These are phyloP conservation scores for Apantesis nais DNA, from an alignment of 2,888 invertebrate species.

Conservation along the genomic window DNA sequence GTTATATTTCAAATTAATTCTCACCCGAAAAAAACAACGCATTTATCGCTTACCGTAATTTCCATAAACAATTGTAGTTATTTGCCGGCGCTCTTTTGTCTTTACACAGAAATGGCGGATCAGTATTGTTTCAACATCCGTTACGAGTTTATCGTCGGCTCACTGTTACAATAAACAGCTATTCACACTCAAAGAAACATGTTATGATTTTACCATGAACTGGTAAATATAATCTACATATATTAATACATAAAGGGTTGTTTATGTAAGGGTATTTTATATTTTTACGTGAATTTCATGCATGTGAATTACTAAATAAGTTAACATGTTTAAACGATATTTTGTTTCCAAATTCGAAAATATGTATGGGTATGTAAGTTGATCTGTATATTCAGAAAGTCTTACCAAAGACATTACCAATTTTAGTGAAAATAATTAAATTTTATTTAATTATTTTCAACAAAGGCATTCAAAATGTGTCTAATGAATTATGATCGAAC, in stretches of 20 bases:
- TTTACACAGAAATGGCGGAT: conserved; percentile 19
- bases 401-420: too few relatives aligned
- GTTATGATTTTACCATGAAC: not conserved
- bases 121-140: conserved; percentile 36
- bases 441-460: too few relatives aligned
- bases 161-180: conserved; percentile 41
- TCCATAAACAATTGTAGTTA: conserved; percentile 17
- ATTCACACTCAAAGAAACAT: not conserved
- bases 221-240: not conserved
- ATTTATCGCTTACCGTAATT: conserved; percentile 10
- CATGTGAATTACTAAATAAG: not conserved
- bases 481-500: too few relatives aligned
- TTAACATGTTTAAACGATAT: not conserved
- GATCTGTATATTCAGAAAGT: too few relatives aligned
- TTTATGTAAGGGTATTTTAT: too few relatives aligned
- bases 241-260: too few relatives aligned
- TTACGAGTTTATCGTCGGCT: conserved; percentile 35
- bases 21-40: conserved; percentile 2
- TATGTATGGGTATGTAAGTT: not conserved
- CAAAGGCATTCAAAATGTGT: too few relatives aligned
- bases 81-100: conserved; percentile 15
- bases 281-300: not conserved
- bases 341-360: not conserved
- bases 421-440: too few relatives aligned
- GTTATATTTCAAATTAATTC: not conserved